Percentiles rank a stretch among this genome's conserved stretches.
These are phyloP conservation scores for Hippocampus mohnikei DNA, from an alignment of 2,113 vertebrate species.

Conservation along the genomic window DNA sequence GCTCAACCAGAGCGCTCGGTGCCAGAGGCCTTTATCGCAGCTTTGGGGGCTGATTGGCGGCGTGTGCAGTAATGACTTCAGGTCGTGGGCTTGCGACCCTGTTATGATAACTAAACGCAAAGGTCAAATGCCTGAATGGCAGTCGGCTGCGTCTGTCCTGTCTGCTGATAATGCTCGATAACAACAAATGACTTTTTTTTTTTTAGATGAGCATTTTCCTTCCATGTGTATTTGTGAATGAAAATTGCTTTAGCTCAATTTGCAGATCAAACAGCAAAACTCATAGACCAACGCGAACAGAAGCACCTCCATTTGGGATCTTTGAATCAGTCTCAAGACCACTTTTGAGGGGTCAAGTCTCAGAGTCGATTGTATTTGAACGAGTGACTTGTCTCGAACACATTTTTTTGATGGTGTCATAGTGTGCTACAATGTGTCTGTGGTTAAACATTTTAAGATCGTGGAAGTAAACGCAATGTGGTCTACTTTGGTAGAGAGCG, in stretches of 20 bases:
- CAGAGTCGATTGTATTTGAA: too few relatives aligned
- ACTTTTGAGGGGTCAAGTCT: too few relatives aligned
- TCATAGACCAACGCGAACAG: too few relatives aligned
- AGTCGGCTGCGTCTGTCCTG: constrained; percentile 5
- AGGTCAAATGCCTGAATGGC: constrained; percentile 41
- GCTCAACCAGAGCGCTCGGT: constrained; percentile 34
- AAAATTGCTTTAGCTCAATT: constrained; percentile 5
- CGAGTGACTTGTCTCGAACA: too few relatives aligned
- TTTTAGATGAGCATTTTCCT: constrained; percentile 22
- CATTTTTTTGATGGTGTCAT: too few relatives aligned
- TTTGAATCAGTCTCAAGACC: too few relatives aligned
- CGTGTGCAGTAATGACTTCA: constrained; percentile 56
- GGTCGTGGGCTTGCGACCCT: constrained; percentile 54
- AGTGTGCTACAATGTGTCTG: too few relatives aligned
- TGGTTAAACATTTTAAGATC: too few relatives aligned
- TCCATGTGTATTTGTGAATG: constrained; percentile 18
- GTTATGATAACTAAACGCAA: constrained; percentile 60
- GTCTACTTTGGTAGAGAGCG: too few relatives aligned
- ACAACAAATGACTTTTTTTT: constrained; percentile 19
- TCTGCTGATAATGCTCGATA: constrained; percentile 42
- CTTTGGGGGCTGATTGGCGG: constrained; percentile 51
- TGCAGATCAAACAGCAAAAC: background rate
- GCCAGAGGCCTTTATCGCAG: constrained; percentile 49
- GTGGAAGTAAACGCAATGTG: too few relatives aligned
- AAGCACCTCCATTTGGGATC: too few relatives aligned